Evolutionary conservation across 2,888 invertebrate genomes (phyloP).

Genomic region (Euclidia mi): DNA sequence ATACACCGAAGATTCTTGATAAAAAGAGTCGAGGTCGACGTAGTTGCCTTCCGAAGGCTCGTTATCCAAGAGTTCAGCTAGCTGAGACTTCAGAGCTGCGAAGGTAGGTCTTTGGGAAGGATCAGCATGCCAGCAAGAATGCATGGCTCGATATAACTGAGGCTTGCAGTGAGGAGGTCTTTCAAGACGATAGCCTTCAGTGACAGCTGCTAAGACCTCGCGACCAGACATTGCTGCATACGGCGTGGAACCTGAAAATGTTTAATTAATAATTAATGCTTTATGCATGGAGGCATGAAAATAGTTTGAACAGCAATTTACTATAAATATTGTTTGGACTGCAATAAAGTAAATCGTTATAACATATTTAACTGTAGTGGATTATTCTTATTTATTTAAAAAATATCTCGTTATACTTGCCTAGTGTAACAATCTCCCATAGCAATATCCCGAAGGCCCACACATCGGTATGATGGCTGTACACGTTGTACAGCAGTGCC

Average conservation of each 20-base stretch:
- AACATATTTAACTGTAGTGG: too few species aligned
- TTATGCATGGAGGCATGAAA: too few species aligned
- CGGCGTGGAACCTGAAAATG: conserved; percentile 93
- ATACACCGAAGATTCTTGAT: conserved; percentile 90
- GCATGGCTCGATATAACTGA: conserved; percentile 85
- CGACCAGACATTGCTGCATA: conserved; percentile 96
- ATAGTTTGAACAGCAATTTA: too few species aligned
- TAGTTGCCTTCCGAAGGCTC: conserved; percentile 91
- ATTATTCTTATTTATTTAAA: too few species aligned
- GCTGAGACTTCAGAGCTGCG: conserved; percentile 89
- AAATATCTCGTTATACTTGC: conserved; percentile 75
- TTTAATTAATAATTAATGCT: too few species aligned
- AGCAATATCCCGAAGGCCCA: conserved; percentile 96
- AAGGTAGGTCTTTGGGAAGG: conserved; percentile 94
- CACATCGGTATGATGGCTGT: conserved; percentile 95
- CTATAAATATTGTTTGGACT: too few species aligned
- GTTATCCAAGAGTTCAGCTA: conserved; percentile 91
- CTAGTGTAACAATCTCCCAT: conserved; percentile 97
- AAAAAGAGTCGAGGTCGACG: conserved; percentile 92
- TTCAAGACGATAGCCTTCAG: conserved; percentile 94
- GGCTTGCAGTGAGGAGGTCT: conserved; percentile 95
- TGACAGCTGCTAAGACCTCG: conserved; percentile 95
- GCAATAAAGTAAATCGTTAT: too few species aligned
- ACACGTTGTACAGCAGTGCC: conserved; percentile 93
- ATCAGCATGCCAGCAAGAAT: conserved; percentile 91